Evolutionary conservation across 2,113 vertebrate species (phyloP), one percentile per base, ranked within the genome.

Genomic region (Melanerpes formicivorus): DNA sequence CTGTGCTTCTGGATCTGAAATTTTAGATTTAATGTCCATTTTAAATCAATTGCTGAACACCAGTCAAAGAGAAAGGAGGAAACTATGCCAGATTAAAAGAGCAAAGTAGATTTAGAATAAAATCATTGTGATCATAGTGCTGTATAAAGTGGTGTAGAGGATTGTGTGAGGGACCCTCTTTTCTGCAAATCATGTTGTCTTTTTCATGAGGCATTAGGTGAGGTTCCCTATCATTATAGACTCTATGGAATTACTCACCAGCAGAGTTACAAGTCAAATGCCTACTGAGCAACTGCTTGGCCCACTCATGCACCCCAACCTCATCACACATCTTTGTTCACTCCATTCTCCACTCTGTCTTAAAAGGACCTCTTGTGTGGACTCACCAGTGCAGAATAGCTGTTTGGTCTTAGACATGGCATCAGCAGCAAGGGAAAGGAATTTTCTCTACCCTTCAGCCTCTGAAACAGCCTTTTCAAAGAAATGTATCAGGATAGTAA

Each of bases 151-250:
- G 32, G 67, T 71, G 18, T 10, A 77, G 42, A 71, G 25, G 42
- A 54, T 21, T 74, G 29, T 60, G 11, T 81, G 82, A 91, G 56
- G 55, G n/a, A 50, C 76, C 34, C 54, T 71, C 55, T 42, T 23
- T 66, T 90, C 66, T 84, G 59, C 64, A 76, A 89, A 63, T 58
- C 3, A 0, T 50, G 72, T 32, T 87, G 71, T 66, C 56, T 87
- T 87, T 93, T 81, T 88, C 81, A 87, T 69, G 87, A 76, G 34
- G 29, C 82, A 76, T 59, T 52, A 74, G 80, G 46, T 50, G 72
- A 88, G 9, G 46, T 80, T 30, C 32, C 10, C 30, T 37, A 44
- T 80, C 85, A 74, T 94, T 93, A 83, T 10, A 77, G 84, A 73
- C 60, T 77, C 46, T 22, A 6, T 48, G 42, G 72, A 70, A 16